These are phyloP conservation scores for Anticlea derivata DNA, from an alignment of 2,888 invertebrate genomes.

Conservation along the genomic window DNA sequence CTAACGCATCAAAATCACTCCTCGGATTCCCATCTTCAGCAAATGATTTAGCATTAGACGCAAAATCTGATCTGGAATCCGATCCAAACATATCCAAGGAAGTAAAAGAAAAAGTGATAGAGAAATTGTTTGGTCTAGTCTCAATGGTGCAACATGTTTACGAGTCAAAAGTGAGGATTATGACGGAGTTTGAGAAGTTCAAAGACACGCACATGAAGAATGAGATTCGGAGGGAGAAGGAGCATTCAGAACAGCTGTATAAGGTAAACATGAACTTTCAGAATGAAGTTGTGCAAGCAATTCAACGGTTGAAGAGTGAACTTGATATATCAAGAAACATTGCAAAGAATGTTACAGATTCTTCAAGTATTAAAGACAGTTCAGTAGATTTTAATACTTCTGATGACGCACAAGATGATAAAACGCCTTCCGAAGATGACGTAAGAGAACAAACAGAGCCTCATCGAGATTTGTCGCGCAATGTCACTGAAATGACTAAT, in stretches of 20 bases:
- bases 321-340: conserved; percentile 67
- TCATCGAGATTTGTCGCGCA: conserved; percentile 8
- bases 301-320: conserved; percentile 73
- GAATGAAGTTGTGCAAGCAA: conserved; percentile 72
- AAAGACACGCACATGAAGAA: conserved; percentile 73
- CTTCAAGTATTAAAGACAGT: conserved; percentile 45
- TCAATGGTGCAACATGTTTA: conserved; percentile 78
- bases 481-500: conserved; percentile 31
- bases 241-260: conserved; percentile 75
- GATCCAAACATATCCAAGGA: conserved; percentile 70
- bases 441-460: conserved; percentile 29
- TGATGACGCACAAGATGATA: conserved; percentile 39
- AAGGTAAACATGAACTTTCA: conserved; percentile 78
- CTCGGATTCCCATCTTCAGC: conserved; percentile 77
- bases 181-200: conserved; percentile 74
- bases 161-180: conserved; percentile 75
- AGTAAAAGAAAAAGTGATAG: conserved; percentile 74
- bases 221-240: conserved; percentile 70
- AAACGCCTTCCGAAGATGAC: conserved; percentile 37
- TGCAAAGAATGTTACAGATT: conserved; percentile 50
- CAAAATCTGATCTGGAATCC: conserved; percentile 76
- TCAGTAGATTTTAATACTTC: conserved; percentile 62
- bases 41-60: conserved; percentile 73
- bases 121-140: conserved; percentile 70
- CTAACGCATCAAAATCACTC: conserved; percentile 61